Evolutionary conservation across 2,113 vertebrate genomes (phyloP), one percentile per base, ranked within the genome.

Genomic region (Fulica atra): DNA sequence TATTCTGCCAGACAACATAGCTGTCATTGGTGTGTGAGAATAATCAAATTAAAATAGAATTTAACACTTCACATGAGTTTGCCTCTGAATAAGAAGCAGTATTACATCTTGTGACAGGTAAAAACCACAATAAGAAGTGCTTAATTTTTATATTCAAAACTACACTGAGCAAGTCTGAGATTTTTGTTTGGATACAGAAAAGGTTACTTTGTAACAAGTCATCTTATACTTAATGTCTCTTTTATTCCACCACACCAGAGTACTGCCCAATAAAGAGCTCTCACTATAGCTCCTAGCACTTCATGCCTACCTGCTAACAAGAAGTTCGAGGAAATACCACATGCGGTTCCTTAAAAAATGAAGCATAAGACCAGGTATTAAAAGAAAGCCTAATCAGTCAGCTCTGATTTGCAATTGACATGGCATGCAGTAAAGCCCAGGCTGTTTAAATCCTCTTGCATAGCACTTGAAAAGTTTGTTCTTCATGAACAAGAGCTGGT

Each of bases 141-240:
- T 17, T 60, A 14, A n/a, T 57, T 93, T 95, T 82, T 72, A 53
- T 69, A 69, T 61, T 86, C 38, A 61, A 57, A 92, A 68, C 26
- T 53, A 26, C 15, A 64, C 15, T 54, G 24, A 82, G 7, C 17
- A 89, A 91, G 64, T 26, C 9, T 64, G 20, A 88, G 18, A 23
- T 36, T 92, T 77, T 80, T 57, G 15, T 80, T 28, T 66, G 44
- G 35, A 77, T 35, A 83, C 5, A 44, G 12, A 18, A 87, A 87
- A 31, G 5, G 7, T 10, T 82, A 4, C 7, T 86, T 50, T 65
- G 5, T 35, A 65, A 57, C 1, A 5, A 69, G 26, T 35, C 11
- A 29, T 35, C 36, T 61, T 60, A 61, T 6, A 61, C 38, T 51
- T 51, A 80, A 42, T 86, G 16, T 21, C 72, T 65, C 64, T 83